phyloP scores from a whole-genome alignment of 2,113 vertebrate genomes.

The Eudyptes chrysolophus region DNA sequence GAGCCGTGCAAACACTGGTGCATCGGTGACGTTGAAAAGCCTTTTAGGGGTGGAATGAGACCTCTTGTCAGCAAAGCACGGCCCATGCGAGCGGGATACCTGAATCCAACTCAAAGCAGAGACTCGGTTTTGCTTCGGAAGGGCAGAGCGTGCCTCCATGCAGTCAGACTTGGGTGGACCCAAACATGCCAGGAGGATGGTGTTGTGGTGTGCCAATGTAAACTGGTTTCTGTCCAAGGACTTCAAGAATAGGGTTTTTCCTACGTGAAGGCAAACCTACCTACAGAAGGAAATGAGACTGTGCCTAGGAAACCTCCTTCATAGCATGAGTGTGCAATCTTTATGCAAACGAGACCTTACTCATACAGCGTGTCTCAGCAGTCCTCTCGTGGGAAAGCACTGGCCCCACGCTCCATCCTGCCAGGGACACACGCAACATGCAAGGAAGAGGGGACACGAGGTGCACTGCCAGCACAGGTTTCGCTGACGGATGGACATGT shows the following conservation, averaged over 20 bases:
- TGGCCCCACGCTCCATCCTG: neutral
- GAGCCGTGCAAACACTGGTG: accelerated
- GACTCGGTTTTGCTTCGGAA: neutral
- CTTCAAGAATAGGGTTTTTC: neutral
- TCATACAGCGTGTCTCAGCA: neutral
- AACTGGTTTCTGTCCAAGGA: neutral
- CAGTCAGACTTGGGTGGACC: neutral
- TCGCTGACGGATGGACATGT: accelerated
- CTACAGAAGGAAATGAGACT: neutral
- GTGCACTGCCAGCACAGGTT: neutral
- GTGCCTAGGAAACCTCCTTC: neutral
- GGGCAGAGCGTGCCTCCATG: neutral
- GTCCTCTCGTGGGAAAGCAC: neutral
- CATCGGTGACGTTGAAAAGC: neutral
- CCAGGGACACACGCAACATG: accelerated
- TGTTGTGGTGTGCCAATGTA: accelerated
- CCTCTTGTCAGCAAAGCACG: neutral
- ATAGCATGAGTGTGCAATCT: neutral
- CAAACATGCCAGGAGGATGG: neutral
- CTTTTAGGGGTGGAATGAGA: neutral
- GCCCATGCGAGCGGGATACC: accelerated
- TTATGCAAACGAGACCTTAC: conserved; percentile 17
- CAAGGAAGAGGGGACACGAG: neutral
- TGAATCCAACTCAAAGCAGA: neutral
- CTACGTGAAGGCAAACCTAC: neutral